A percentile compares a stretch with the other conserved stretches of the same genome.
Conservation (phyloP, 2,113 vertebrate genomes). For the Syngnathus scovelli region DNA sequence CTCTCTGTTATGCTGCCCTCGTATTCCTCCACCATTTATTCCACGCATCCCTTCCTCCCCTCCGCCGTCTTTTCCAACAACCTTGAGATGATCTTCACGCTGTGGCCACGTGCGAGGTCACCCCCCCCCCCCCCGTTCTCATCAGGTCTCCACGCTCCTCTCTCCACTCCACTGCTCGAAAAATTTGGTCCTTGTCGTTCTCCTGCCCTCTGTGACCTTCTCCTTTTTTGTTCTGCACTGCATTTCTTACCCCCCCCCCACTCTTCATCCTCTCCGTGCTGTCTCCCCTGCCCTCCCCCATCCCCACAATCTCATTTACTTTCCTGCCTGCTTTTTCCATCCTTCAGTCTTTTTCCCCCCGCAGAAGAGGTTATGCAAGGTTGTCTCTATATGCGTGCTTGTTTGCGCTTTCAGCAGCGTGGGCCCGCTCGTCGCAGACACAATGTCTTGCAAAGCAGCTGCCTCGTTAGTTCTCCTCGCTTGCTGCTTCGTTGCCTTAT, state of each 20-base stretch:
- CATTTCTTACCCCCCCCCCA: conserved; percentile 13
- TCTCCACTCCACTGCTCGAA: conserved; percentile 35
- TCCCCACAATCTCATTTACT: conserved; percentile 19
- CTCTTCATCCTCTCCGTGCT: background rate
- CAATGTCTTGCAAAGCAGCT: conserved; percentile 32
- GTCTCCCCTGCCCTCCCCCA: background rate
- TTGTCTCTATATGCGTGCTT: conserved; percentile 7
- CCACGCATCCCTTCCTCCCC: background rate
- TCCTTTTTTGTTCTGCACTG: conserved; percentile 33
- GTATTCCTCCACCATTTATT: conserved; percentile 25
- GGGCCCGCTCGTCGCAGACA: conserved; percentile 32
- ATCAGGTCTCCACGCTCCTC: conserved; percentile 20
- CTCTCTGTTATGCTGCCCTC: conserved; percentile 21
- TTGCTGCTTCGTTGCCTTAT: conserved; percentile 37
- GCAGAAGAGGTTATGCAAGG: conserved; percentile 24
- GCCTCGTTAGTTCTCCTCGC: conserved; percentile 58
- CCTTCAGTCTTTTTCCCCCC: conserved; percentile 20
- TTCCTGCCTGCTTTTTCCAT: conserved; percentile 13
- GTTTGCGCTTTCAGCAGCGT: conserved; percentile 21
- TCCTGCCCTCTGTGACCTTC: conserved; percentile 21
- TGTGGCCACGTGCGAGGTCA: conserved; percentile 52
- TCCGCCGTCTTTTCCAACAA: conserved; percentile 51
- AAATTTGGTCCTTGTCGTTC: conserved; percentile 26
- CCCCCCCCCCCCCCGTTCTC: conserved; percentile 30
- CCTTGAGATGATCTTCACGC: conserved; percentile 68